Percentiles rank a stretch among this genome's conserved stretches.
Evolutionary conservation across 2,113 vertebrate species (phyloP).

Genomic region (Excalfactoria chinensis): DNA sequence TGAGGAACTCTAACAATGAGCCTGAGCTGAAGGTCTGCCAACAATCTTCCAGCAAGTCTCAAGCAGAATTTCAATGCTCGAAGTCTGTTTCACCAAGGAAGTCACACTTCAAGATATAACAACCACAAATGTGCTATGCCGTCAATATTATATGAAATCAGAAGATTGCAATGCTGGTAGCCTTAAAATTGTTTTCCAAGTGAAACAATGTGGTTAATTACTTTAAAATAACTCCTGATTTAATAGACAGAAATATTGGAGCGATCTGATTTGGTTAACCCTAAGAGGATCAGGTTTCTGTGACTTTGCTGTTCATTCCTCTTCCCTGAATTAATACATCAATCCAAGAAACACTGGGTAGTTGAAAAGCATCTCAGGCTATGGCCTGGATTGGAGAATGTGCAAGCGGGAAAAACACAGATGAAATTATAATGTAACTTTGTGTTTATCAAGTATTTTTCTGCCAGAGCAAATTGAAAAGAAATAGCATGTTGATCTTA

Average conservation of each 20-base stretch:
- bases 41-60: conserved; percentile 16
- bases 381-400: background rate
- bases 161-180: background rate
- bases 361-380: background rate
- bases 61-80: conserved; percentile 4
- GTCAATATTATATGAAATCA: conserved; percentile 36
- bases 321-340: background rate
- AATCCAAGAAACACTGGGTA: background rate
- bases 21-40: conserved; percentile 31
- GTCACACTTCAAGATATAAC: background rate
- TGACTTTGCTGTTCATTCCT: background rate
- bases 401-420: background rate
- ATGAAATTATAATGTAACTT: background rate
- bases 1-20: conserved; percentile 16
- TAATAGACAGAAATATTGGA: background rate
- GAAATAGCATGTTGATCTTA: background rate
- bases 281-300: background rate
- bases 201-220: background rate
- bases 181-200: background rate
- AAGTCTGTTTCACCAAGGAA: conserved; percentile 17
- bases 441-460: background rate
- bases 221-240: background rate
- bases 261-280: background rate
- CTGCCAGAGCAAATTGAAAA: conserved; percentile 3
- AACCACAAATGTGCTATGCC: background rate